Base-by-base conservation (phyloP, 2,113 vertebrate species). In the Theristicus caerulescens region DNA sequence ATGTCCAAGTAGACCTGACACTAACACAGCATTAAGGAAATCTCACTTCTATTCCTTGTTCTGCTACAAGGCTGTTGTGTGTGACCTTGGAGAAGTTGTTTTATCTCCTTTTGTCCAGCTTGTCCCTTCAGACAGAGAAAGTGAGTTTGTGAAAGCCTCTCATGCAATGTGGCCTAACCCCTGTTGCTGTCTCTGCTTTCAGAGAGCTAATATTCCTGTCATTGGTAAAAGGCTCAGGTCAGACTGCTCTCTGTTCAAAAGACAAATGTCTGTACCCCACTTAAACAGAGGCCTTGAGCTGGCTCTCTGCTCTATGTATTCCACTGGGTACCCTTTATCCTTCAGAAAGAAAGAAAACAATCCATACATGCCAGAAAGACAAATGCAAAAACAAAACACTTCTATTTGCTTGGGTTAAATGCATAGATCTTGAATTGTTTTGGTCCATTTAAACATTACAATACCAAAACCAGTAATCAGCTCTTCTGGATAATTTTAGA, bases 401-500 rank as follows among this genome's bases (percentile, higher is more conserved):
- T 90, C 49, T 64, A 36, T 86, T 94, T 83, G 40, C 66, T 95
- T 92, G 49, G 57, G 59, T 93, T 65, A 74, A 88, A 88, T 91
- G 47, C 58, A 59, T 40, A 91, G 55, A 83, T 81, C 87, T 96
- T 95, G 88, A 93, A 93, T 90, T 97, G 71, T 64, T 89, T 90
- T 86, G 86, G 71, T 96, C 86, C 94, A 93, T 88, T 97, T 94
- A 93, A 95, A 93, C 42, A 86, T 52, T 76, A 86, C 82, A 95
- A 90, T 90, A 78, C 59, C 81, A 93, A 88, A 88, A 87, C 79
- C 34, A 88, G 65, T 61, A 94, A 94, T 96, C 90, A 96, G 47
- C 61, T 86, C 51, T 97, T 96, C 90, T 62, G 94, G 95, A 94
- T 97, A 96, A 97, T 97, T 97, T 98, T 97, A 97, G 96, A 96